phyloP scores from a whole-genome alignment of 2,797 vertebrate genomes.

The Oryzias sinensis region DNA sequence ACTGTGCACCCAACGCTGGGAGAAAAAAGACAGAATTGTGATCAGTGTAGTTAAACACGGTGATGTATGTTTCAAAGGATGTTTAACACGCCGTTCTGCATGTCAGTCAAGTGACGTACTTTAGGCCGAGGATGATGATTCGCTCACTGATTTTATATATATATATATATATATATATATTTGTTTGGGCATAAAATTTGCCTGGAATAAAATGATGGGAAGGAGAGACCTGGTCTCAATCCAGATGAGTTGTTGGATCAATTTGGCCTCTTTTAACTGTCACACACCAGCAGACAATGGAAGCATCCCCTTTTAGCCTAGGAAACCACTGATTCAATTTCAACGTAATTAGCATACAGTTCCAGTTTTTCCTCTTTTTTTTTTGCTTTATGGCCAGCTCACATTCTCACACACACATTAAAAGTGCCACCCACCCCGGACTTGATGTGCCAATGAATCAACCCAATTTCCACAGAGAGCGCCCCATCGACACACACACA shows the following conservation, averaged over 20 bases:
- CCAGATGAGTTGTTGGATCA: conserved; percentile 34
- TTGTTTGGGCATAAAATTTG: too few species aligned
- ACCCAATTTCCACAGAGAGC: conserved; percentile 29
- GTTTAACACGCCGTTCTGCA: too few species aligned
- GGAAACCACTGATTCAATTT: conserved; percentile 48
- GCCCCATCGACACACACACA: conserved; percentile 3
- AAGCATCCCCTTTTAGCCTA: conserved; percentile 22
- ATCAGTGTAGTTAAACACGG: too few species aligned
- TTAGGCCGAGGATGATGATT: too few species aligned
- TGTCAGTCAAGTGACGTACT: too few species aligned
- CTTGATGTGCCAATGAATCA: conserved; percentile 49
- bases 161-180: too few species aligned
- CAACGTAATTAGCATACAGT: conserved; percentile 42
- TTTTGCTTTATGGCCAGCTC: not conserved
- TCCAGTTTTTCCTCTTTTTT: conserved; percentile 5
- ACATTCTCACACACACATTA: not conserved
- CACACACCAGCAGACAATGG: conserved; percentile 13
- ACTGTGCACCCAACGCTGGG: too few species aligned
- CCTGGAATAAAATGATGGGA: not conserved
- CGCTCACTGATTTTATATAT: too few species aligned
- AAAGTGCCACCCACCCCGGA: conserved; percentile 9
- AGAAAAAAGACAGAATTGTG: too few species aligned
- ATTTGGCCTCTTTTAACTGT: conserved; percentile 52
- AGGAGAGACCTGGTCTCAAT: conserved; percentile 13
- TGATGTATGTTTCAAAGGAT: too few species aligned